Base-by-base conservation (phyloP, 2,888 invertebrate species). In the Andrena haemorrhoa region DNA sequence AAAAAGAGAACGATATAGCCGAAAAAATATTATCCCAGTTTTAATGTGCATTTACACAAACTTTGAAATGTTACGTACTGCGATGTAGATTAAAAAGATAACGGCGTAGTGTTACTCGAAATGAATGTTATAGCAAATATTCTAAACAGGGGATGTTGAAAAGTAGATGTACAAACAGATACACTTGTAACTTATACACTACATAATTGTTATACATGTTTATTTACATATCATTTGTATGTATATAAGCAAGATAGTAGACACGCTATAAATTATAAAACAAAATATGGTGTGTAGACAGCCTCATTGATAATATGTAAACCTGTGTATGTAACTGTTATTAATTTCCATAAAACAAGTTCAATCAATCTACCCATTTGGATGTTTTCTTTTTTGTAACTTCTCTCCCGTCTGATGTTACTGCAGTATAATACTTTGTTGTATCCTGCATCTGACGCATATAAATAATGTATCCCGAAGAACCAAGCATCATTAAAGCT, bases 361-460 rank as follows among this genome's bases (percentile, higher is more conserved):
- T 33, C n/a, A 35, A 58, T 75, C 31, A 88, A 12, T 78, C 75
- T 33, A 26, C 7, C 97, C 97, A 98, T 93, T 96, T 97, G 0
- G 97, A 97, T 92, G 95, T 95, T 92, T 96, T 97, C 92, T 97
- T 97, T 86, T 96, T 95, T 93, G 96, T 97, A 71, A 96, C 95
- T 94, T 97, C 96, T 88, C 95, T 95, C 5, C 98, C 98, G 92
- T 98, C 97, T 84, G 96, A 95, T 91, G 96, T 96, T 23, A 98
- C 94, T 0, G 98, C 97, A 35, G 97, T 95, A 94, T 98, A 98
- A 92, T 97, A 97, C 58, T 97, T 97, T 94, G 97, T 95, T 33
- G 95, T 95, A 94, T 97, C 97, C 92, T 97, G 97, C 93, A 97
- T 97, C 70, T 95, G 95, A 86, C 97, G 96, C 97, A 98, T 98